Evolutionary conservation across 2,797 vertebrate genomes (phyloP).

Genomic region (Gallinago stenura): DNA sequence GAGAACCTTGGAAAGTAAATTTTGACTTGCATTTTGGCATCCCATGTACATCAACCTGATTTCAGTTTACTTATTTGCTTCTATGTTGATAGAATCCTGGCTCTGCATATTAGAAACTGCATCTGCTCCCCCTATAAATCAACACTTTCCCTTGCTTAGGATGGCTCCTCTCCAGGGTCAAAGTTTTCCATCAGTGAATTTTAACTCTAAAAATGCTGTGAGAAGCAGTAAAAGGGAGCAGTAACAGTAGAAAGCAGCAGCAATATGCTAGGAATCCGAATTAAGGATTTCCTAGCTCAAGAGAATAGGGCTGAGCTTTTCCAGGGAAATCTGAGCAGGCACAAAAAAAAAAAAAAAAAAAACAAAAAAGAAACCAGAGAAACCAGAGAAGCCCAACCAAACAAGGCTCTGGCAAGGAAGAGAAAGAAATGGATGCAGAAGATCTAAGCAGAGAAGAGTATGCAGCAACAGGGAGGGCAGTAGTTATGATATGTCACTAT

Average conservation of each 20-base stretch:
- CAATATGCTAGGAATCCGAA: neutral
- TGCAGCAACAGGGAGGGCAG: neutral
- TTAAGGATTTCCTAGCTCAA: neutral
- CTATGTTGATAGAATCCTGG: neutral
- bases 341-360: neutral
- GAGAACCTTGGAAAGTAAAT: neutral
- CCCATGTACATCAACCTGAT: neutral
- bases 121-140: neutral
- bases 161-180: neutral
- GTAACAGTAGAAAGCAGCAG: neutral
- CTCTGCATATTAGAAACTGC: neutral
- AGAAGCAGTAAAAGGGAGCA: neutral
- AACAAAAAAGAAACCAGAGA: neutral
- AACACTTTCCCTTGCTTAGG: neutral
- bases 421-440: neutral
- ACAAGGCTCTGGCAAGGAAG: neutral
- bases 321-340: neutral
- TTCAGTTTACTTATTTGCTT: neutral
- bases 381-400: neutral
- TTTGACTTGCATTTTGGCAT: neutral
- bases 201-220: neutral
- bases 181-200: neutral
- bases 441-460: neutral
- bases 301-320: neutral
- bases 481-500: neutral